phyloP scores from a whole-genome alignment of 2,113 vertebrate species.

The Bombycilla garrulus region DNA sequence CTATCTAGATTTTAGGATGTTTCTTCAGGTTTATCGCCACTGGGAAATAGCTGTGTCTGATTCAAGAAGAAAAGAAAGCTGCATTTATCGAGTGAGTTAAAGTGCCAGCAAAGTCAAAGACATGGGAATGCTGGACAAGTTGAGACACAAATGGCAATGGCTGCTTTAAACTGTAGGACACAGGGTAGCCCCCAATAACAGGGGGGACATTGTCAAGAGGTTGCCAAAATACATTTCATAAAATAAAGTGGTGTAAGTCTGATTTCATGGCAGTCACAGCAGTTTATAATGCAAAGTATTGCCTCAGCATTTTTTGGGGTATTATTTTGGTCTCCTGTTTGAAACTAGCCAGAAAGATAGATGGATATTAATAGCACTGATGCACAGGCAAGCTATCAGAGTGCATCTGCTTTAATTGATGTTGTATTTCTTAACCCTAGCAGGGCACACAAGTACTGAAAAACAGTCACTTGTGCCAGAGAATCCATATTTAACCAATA shows the following conservation, averaged over 20 bases:
- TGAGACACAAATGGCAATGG: not conserved
- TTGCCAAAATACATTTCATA: not conserved
- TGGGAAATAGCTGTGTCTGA: not conserved
- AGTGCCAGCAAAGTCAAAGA: constrained; percentile 12
- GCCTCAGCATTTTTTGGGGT: not conserved
- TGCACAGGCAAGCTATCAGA: constrained; percentile 6
- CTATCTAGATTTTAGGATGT: constrained; percentile 32
- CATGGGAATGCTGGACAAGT: not conserved
- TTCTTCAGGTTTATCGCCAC: constrained; percentile 21
- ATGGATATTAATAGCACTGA: not conserved
- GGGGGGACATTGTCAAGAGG: not conserved
- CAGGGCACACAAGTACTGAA: not conserved
- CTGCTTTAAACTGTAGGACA: not conserved
- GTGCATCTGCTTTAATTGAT: constrained; percentile 16
- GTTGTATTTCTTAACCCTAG: constrained; percentile 5
- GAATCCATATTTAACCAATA: not conserved
- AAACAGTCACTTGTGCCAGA: not conserved
- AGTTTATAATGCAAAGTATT: not conserved
- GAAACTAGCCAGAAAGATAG: not conserved
- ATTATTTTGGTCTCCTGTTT: not conserved
- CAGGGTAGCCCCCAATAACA: not conserved
- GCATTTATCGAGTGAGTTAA: not conserved
- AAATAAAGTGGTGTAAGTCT: not conserved
- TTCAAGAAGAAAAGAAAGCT: constrained; percentile 15
- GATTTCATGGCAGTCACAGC: not conserved